phyloP scores from a whole-genome alignment of 2,888 invertebrate genomes.

The Petrolisthes manimaculis region DNA sequence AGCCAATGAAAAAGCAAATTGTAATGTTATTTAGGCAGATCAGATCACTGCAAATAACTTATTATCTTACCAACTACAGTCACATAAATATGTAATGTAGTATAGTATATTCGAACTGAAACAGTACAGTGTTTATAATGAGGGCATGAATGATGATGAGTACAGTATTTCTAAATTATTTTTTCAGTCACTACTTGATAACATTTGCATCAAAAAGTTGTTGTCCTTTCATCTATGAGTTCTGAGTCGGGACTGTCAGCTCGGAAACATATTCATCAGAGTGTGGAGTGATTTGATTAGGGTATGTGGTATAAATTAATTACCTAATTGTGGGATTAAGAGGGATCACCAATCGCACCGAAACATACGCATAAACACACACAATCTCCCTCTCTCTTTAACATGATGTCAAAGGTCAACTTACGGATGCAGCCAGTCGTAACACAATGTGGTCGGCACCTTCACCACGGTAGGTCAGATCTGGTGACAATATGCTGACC shows the following conservation, averaged over 20 bases:
- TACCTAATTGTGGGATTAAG: too few relatives aligned
- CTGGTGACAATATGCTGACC: not conserved
- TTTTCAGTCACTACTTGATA: too few relatives aligned
- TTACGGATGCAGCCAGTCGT: constrained; percentile 7
- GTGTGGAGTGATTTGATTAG: too few relatives aligned
- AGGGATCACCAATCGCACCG: too few relatives aligned
- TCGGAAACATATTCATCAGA: too few relatives aligned
- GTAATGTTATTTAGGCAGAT: not conserved
- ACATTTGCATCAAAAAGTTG: too few relatives aligned
- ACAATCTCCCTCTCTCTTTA: constrained; percentile 27
- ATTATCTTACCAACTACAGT: not conserved
- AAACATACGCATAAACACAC: not conserved
- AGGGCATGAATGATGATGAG: not conserved
- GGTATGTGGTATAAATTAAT: too few relatives aligned
- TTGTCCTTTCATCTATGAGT: too few relatives aligned
- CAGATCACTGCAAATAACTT: not conserved
- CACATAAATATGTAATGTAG: too few relatives aligned
- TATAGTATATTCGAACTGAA: not conserved
- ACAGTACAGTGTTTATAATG: not conserved
- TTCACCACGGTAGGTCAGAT: constrained; percentile 40
- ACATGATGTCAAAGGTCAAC: constrained; percentile 17
- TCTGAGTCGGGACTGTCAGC: too few relatives aligned
- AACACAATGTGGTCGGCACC: constrained; percentile 42
- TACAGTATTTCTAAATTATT: not conserved
- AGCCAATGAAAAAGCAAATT: not conserved